phyloP scores from a whole-genome alignment of 2,888 invertebrate genomes.

The Carabus problematicus region DNA sequence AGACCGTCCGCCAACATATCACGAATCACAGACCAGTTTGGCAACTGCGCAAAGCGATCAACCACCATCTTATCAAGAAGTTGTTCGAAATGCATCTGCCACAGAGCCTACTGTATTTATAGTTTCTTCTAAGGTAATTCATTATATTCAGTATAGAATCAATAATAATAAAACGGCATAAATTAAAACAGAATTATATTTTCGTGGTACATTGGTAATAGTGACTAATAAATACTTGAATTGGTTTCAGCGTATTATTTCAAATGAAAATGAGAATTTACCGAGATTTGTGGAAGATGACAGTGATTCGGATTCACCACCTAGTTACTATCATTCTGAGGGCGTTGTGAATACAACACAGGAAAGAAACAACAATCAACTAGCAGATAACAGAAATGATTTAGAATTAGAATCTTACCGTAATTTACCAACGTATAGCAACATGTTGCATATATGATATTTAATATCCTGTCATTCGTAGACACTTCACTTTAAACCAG shows the following conservation, averaged over 20 bases:
- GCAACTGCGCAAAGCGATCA: slow-evolving; percentile 42
- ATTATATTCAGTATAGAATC: too few relatives aligned
- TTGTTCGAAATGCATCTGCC: background rate
- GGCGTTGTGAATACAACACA: slow-evolving; percentile 43
- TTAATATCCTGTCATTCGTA: too few relatives aligned
- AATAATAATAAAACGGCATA: too few relatives aligned
- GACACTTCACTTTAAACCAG: too few relatives aligned
- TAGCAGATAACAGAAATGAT: background rate
- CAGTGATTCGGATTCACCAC: slow-evolving; percentile 39
- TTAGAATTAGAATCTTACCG: slow-evolving; percentile 1
- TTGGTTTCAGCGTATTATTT: too few relatives aligned
- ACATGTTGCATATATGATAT: background rate
- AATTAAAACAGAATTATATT: slow-evolving; percentile 6
- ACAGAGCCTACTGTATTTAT: slow-evolving; percentile 16
- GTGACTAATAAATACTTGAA: too few relatives aligned
- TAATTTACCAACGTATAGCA: background rate
- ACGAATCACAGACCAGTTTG: slow-evolving; percentile 46
- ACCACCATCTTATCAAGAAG: slow-evolving; percentile 50
- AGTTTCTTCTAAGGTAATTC: slow-evolving; percentile 29
- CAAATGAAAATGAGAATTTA: background rate
- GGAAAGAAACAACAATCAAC: background rate
- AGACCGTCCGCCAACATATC: slow-evolving; percentile 54
- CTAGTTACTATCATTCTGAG: slow-evolving; percentile 42
- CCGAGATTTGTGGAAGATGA: background rate
- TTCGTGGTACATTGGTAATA: too few relatives aligned